Evolutionary conservation across 2,888 invertebrate species (phyloP).

Genomic region (Apoda limacodes): DNA sequence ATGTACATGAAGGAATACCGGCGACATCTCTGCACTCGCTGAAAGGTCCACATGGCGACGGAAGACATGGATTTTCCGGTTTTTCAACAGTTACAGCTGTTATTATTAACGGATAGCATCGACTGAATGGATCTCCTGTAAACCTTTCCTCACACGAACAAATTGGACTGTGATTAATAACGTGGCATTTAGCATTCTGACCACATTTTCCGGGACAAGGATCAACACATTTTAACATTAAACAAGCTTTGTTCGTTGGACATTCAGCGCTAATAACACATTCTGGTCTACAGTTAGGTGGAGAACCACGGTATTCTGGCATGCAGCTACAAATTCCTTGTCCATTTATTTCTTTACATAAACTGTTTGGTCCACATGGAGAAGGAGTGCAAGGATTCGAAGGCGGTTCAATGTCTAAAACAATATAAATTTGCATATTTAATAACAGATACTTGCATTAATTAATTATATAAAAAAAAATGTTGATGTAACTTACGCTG

Average conservation of each 20-base stretch:
- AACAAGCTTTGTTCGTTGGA: constrained; percentile 73
- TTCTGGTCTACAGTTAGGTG: constrained; percentile 79
- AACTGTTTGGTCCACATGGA: constrained; percentile 86
- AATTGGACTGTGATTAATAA: constrained; percentile 78
- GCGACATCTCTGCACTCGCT: constrained; percentile 73
- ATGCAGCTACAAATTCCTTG: constrained; percentile 80
- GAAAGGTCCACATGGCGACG: constrained; percentile 76
- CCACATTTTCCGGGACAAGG: constrained; percentile 82
- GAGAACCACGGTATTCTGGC: constrained; percentile 72
- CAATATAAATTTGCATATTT: constrained; percentile 9
- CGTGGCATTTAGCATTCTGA: constrained; percentile 77
- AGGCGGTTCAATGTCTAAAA: constrained; percentile 40
- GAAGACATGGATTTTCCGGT: constrained; percentile 67
- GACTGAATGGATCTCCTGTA: constrained; percentile 75
- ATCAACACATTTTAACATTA: constrained; percentile 76
- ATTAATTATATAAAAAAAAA: background rate
- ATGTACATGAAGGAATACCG: constrained; percentile 74
- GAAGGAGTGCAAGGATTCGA: constrained; percentile 78
- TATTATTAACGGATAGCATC: constrained; percentile 56
- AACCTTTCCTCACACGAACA: constrained; percentile 73
- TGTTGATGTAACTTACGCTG: constrained; percentile 35
- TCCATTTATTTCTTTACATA: constrained; percentile 78
- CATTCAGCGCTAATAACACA: constrained; percentile 81
- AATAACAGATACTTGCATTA: constrained; percentile 9
- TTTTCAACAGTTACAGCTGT: constrained; percentile 28